phyloP scores from a whole-genome alignment of 2,888 invertebrate genomes.

The Rhagium mordax region DNA sequence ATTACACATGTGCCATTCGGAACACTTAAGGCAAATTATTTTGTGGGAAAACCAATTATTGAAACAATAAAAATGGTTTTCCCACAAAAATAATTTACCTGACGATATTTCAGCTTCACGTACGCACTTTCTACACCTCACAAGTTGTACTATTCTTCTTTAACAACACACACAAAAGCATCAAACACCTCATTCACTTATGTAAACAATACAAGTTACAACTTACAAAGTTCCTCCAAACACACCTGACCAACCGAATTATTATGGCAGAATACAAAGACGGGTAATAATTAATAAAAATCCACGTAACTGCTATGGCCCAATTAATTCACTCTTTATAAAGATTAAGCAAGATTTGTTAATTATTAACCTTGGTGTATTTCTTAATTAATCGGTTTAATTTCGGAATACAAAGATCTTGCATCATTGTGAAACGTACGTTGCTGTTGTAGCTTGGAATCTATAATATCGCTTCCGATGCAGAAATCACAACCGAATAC shows the following conservation, averaged over 20 bases:
- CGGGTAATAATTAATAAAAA: background rate
- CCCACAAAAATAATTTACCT: too few relatives aligned
- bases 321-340: background rate
- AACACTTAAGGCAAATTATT: too few relatives aligned
- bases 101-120: too few relatives aligned
- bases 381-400: background rate
- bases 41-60: too few relatives aligned
- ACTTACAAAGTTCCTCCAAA: background rate
- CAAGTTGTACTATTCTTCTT: too few relatives aligned
- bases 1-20: too few relatives aligned
- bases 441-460: background rate
- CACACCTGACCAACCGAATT: background rate
- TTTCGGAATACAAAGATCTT: background rate
- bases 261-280: background rate
- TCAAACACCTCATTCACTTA: too few relatives aligned
- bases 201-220: too few relatives aligned
- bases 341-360: background rate
- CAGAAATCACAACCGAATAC: background rate
- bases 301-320: background rate
- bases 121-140: too few relatives aligned
- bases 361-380: conserved; percentile 10
- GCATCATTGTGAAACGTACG: background rate
- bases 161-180: too few relatives aligned
- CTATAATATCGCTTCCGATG: background rate
- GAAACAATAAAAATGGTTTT: too few relatives aligned